Evolutionary conservation across 2,888 invertebrate species (phyloP).

Genomic region (Drosophila greeni): DNA sequence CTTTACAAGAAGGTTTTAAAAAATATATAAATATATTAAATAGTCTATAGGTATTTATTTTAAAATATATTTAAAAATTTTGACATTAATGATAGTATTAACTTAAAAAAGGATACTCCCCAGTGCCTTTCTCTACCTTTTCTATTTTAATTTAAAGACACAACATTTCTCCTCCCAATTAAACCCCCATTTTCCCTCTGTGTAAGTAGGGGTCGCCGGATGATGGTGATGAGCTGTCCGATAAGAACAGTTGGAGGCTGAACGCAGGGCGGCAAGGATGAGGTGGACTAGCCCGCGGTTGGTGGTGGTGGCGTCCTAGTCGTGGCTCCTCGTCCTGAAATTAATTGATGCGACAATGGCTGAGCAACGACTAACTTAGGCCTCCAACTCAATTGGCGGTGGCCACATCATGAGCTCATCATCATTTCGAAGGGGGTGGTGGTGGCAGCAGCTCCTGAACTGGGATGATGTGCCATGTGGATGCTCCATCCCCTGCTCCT

Average conservation of each 20-base stretch:
- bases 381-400: conserved; percentile 45
- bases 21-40: background rate
- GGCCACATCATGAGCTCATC: conserved; percentile 48
- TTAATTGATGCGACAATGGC: conserved; percentile 62
- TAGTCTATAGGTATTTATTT: too few species aligned
- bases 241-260: conserved; percentile 18
- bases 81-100: background rate
- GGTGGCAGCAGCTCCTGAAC: background rate
- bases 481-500: background rate
- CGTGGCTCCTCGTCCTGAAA: conserved; percentile 55
- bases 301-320: conserved; percentile 3
- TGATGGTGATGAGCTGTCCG: conserved; percentile 51
- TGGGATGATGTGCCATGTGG: conserved; percentile 9
- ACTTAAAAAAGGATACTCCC: background rate
- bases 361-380: conserved; percentile 47
- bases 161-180: background rate
- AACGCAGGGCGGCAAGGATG: background rate
- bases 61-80: background rate
- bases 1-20: too few species aligned
- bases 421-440: conserved; percentile 22
- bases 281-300: background rate
- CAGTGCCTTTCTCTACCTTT: too few species aligned
- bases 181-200: background rate
- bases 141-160: background rate
- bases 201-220: conserved; percentile 10